These are phyloP conservation scores for Hydropsyche betteni DNA, from an alignment of 2,888 invertebrate species.

Conservation along the genomic window DNA sequence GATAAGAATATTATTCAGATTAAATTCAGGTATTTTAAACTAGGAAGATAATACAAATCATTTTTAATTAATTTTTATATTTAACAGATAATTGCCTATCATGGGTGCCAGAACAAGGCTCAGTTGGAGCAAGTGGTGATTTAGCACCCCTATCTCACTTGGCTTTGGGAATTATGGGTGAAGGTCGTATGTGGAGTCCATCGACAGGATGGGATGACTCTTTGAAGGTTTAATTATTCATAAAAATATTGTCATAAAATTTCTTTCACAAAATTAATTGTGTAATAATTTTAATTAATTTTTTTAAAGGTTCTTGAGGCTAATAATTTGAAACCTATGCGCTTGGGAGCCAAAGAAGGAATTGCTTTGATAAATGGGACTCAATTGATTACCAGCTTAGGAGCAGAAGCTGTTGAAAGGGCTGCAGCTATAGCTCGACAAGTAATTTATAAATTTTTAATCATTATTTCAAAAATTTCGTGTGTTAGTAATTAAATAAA, in stretches of 20 bases:
- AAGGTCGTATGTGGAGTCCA: conserved; percentile 74
- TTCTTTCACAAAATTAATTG: neutral
- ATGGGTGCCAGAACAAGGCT: conserved; percentile 74
- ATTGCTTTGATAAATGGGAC: conserved; percentile 74
- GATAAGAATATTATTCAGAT: conserved; percentile 2
- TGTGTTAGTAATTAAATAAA: neutral
- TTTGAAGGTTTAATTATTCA: conserved; percentile 59
- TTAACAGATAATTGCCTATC: conserved; percentile 69
- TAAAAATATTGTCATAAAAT: neutral
- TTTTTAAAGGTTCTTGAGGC: conserved; percentile 59
- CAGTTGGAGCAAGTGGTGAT: conserved; percentile 75
- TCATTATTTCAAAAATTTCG: neutral
- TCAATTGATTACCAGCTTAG: conserved; percentile 72
- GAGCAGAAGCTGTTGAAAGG: conserved; percentile 71
- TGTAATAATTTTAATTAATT: conserved; percentile 6
- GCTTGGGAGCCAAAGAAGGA: conserved; percentile 71
- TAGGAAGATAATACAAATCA: neutral
- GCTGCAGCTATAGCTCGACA: conserved; percentile 68
- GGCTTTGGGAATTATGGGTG: conserved; percentile 72
- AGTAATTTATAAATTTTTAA: conserved; percentile 30
- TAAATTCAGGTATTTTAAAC: neutral
- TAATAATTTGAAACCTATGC: conserved; percentile 66
- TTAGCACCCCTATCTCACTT: conserved; percentile 72
- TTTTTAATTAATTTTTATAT: neutral
- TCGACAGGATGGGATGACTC: conserved; percentile 71